Conservation (phyloP, 1,140 invertebrate species). For the Frieseomelitta varia region DNA sequence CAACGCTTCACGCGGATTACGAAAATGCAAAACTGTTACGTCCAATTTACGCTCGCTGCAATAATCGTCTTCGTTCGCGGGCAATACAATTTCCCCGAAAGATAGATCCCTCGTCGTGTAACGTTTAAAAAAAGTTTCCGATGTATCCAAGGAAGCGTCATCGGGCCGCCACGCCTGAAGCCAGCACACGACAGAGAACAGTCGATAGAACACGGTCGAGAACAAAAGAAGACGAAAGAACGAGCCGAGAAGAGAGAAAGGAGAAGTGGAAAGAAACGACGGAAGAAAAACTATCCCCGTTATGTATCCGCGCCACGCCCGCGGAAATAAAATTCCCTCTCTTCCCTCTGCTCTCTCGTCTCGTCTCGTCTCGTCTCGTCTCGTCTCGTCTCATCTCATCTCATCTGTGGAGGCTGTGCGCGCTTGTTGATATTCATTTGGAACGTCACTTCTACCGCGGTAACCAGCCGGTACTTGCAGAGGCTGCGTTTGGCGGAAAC, state of each 20-base stretch:
- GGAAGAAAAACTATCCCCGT: slow-evolving; percentile 51
- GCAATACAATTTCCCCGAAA: neutral
- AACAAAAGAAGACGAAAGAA: slow-evolving; percentile 2
- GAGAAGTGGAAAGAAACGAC: neutral
- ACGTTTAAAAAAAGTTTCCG: neutral
- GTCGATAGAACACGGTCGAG: neutral
- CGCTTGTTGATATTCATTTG: slow-evolving; percentile 70
- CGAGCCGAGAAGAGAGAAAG: neutral
- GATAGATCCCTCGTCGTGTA: neutral
- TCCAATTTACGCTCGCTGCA: too few species aligned
- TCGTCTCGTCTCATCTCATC: slow-evolving; percentile 3
- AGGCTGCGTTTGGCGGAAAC: slow-evolving; percentile 65
- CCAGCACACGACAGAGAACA: neutral
- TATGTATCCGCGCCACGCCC: slow-evolving; percentile 64
- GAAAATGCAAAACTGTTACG: neutral
- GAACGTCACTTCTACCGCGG: slow-evolving; percentile 67
- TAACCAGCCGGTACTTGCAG: slow-evolving; percentile 57
- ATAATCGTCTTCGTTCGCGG: too few species aligned
- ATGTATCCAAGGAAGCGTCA: too few species aligned
- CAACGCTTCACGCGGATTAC: too few species aligned
- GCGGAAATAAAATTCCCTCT: slow-evolving; percentile 65
- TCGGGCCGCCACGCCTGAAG: neutral
- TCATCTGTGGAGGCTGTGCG: slow-evolving; percentile 57
- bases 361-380: neutral
- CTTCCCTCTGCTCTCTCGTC: too few species aligned